Evolutionary conservation across 2,113 vertebrate genomes (phyloP).

Genomic region (Tyto alba): DNA sequence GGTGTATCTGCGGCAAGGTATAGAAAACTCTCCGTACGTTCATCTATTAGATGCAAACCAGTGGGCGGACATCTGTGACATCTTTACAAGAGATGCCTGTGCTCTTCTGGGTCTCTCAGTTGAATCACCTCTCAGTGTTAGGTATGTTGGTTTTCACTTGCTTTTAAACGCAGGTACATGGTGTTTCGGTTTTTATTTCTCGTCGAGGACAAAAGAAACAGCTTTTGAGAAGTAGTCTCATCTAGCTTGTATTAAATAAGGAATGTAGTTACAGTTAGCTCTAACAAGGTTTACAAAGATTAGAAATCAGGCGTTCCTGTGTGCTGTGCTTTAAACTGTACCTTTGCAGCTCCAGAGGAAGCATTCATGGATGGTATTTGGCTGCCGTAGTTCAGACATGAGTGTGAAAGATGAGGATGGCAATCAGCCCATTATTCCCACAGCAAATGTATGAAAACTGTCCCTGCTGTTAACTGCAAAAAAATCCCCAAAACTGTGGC

Average conservation of each 20-base stretch:
- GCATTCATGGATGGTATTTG: not conserved
- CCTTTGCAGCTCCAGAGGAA: not conserved
- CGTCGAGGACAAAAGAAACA: not conserved
- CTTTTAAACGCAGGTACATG: not conserved
- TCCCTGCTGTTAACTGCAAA: not conserved
- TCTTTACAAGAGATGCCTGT: slow-evolving; percentile 84
- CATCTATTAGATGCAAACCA: slow-evolving; percentile 83
- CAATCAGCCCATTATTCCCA: not conserved
- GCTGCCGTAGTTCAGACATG: not conserved
- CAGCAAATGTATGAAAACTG: not conserved
- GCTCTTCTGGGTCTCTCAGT: slow-evolving; percentile 82
- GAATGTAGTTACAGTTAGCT: not conserved
- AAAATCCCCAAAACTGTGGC: not conserved
- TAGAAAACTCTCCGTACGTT: slow-evolving; percentile 84
- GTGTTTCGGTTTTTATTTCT: not conserved
- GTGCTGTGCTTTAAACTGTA: not conserved
- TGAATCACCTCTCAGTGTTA: slow-evolving; percentile 85
- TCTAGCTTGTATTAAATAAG: not conserved
- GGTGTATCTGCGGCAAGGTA: slow-evolving; percentile 83
- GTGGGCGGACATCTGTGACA: slow-evolving; percentile 88
- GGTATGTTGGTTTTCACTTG: slow-evolving; percentile 61
- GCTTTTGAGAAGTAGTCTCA: not conserved
- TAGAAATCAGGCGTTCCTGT: not conserved
- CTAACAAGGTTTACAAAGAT: not conserved
- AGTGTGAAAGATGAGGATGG: not conserved